Evolutionary conservation across 1,140 invertebrate species (phyloP).

Genomic region (Microplitis demolitor): DNA sequence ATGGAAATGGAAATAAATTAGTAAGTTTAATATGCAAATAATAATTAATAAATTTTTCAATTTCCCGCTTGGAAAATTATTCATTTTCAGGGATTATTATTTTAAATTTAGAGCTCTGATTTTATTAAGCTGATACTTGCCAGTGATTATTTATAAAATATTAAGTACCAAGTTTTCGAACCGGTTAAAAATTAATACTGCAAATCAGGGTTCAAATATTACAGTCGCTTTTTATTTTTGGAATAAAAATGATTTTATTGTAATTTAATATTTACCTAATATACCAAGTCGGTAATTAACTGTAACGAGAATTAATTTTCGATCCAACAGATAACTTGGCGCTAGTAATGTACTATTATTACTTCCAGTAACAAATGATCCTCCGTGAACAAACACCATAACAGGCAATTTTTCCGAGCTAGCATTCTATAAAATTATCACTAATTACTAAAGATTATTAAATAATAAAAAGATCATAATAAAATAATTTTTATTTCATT

Average conservation of each 20-base stretch:
- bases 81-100: no score
- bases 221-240: background rate
- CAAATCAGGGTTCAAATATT: background rate
- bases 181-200: background rate
- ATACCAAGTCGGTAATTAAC: constrained; percentile 71
- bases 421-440: constrained; percentile 20
- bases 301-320: constrained; percentile 69
- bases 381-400: constrained; percentile 64
- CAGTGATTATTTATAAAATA: no score
- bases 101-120: no score
- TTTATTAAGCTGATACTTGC: no score
- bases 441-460: background rate
- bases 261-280: constrained; percentile 58
- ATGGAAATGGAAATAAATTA: no score
- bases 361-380: constrained; percentile 57
- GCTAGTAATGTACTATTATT: constrained; percentile 52
- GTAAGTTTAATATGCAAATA: no score
- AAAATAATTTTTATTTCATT: no score
- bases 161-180: background rate
- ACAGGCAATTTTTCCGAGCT: constrained; percentile 54
- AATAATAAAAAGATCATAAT: background rate
- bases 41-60: no score
- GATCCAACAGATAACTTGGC: constrained; percentile 59
- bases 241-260: background rate
- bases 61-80: no score